phyloP scores from a whole-genome alignment of 1,140 invertebrate species.

The Leptoteleia sp. region DNA sequence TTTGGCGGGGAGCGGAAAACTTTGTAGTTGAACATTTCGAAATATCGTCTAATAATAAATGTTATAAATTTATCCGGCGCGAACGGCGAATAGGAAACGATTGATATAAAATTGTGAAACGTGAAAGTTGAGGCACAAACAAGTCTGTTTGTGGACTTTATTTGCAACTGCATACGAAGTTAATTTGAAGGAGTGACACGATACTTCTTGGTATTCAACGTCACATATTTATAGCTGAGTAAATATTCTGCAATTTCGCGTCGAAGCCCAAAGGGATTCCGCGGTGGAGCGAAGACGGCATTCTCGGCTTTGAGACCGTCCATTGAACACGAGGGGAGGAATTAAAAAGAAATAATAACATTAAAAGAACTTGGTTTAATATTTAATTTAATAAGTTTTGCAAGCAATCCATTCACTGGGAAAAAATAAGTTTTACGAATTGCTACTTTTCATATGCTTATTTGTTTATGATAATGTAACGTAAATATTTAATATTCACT shows the following conservation, averaged over 20 bases:
- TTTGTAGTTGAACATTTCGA: neutral
- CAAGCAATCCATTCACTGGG: too few relatives aligned
- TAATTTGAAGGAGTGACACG: slow-evolving; percentile 59
- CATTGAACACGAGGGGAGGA: neutral
- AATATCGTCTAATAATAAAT: neutral
- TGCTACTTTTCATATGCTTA: too few relatives aligned
- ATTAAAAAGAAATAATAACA: neutral
- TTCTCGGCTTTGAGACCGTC: slow-evolving; percentile 14
- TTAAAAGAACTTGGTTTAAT: neutral
- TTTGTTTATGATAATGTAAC: too few relatives aligned
- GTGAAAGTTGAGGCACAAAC: slow-evolving; percentile 43
- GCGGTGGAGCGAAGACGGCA: slow-evolving; percentile 5
- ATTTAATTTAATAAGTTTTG: too few relatives aligned
- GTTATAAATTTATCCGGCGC: slow-evolving; percentile 20
- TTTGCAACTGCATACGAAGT: slow-evolving; percentile 51
- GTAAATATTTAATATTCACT: too few relatives aligned
- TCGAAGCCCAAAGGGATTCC: slow-evolving; percentile 46
- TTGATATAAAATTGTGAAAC: slow-evolving; percentile 38
- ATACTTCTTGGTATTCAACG: slow-evolving; percentile 50
- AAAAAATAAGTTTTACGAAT: too few relatives aligned
- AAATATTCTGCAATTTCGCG: slow-evolving; percentile 49
- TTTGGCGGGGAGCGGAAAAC: too few relatives aligned
- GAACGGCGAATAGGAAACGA: slow-evolving; percentile 21
- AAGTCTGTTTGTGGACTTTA: slow-evolving; percentile 57
- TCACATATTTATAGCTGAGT: slow-evolving; percentile 55